Evolutionary conservation across 2,888 invertebrate genomes (phyloP).

Genomic region (Criorhina ranunculi): DNA sequence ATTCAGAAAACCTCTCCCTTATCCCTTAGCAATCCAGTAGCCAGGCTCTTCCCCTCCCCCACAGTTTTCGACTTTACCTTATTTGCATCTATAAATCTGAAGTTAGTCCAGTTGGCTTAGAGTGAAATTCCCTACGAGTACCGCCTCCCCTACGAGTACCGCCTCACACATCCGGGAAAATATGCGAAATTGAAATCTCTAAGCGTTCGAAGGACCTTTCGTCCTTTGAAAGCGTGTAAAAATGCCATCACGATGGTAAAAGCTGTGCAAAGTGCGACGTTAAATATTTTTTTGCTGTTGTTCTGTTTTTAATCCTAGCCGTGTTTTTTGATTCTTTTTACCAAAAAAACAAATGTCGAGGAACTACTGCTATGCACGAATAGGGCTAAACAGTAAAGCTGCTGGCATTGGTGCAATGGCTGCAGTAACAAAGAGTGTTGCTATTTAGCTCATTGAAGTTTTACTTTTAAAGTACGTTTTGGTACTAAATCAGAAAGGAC

Average conservation of each 20-base stretch:
- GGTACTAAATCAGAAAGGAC: no score
- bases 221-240: constrained; percentile 31
- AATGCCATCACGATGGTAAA: constrained; percentile 21
- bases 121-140: background rate
- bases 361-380: constrained; percentile 34
- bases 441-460: no score
- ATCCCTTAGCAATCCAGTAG: constrained; percentile 39
- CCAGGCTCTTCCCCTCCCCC: constrained; percentile 9
- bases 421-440: background rate
- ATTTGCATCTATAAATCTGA: constrained; percentile 72
- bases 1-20: constrained; percentile 43
- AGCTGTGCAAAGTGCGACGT: constrained; percentile 22
- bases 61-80: constrained; percentile 30
- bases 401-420: background rate
- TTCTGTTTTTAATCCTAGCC: background rate
- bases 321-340: background rate
- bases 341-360: constrained; percentile 45
- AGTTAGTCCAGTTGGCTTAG: constrained; percentile 53
- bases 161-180: constrained; percentile 5
- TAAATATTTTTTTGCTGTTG: constrained; percentile 12
- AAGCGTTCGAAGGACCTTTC: constrained; percentile 4
- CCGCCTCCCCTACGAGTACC: background rate
- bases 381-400: constrained; percentile 36
- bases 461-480: no score
- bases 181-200: constrained; percentile 56